phyloP scores from a whole-genome alignment of 2,888 invertebrate genomes.

The Thymelicus sylvestris region DNA sequence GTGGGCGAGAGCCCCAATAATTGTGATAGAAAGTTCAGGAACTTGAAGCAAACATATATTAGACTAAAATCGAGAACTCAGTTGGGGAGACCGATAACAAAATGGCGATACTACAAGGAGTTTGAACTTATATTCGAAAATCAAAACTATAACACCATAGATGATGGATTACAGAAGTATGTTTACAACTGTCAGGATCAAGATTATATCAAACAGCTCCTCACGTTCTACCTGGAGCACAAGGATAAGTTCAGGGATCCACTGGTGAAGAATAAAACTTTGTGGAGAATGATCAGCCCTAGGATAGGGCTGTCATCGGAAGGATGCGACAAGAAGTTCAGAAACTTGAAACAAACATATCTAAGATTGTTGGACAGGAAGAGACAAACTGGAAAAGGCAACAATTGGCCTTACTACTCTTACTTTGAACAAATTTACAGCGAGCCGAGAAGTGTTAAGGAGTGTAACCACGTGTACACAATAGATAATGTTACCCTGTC shows the following conservation, averaged over 20 bases:
- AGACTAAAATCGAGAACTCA: constrained; percentile 64
- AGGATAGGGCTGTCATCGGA: constrained; percentile 66
- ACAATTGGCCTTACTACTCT: constrained; percentile 71
- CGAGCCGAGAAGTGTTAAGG: constrained; percentile 42
- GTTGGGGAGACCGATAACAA: constrained; percentile 59
- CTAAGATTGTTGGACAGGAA: constrained; percentile 66
- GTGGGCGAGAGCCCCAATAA: constrained; percentile 62
- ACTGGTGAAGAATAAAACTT: constrained; percentile 64
- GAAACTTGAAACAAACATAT: constrained; percentile 77
- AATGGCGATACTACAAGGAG: constrained; percentile 74
- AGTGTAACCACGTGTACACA: constrained; percentile 43
- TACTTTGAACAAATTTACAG: constrained; percentile 74
- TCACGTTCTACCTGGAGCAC: constrained; percentile 69
- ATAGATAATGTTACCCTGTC: constrained; percentile 54
- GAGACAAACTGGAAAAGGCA: constrained; percentile 59
- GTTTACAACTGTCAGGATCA: constrained; percentile 53
- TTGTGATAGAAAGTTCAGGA: constrained; percentile 77
- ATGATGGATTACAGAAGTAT: constrained; percentile 45
- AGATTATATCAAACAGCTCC: constrained; percentile 67
- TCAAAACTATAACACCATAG: constrained; percentile 39
- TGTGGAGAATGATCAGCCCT: constrained; percentile 66
- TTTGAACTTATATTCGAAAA: constrained; percentile 67
- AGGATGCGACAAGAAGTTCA: constrained; percentile 74
- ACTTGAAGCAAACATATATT: constrained; percentile 74
- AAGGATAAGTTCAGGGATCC: constrained; percentile 70